These are phyloP conservation scores for Synaphobranchus kaupii DNA, from an alignment of 2,797 vertebrate species.

Conservation along the genomic window DNA sequence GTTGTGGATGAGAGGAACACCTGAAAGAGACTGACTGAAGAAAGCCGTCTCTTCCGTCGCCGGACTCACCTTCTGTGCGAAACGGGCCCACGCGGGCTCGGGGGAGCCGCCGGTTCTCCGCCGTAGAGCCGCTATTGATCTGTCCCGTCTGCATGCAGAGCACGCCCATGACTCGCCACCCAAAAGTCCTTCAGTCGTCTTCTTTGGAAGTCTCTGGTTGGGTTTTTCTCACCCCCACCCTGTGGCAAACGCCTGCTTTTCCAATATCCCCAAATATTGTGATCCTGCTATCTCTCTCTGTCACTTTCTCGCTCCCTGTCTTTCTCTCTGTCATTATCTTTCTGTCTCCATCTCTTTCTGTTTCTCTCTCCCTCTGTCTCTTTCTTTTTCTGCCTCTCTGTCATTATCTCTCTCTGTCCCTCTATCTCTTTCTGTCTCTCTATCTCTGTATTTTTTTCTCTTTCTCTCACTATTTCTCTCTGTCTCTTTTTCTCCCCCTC, in stretches of 20 bases:
- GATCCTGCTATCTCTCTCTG: neutral
- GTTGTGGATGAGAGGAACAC: neutral
- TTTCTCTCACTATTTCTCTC: neutral
- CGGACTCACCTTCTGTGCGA: neutral
- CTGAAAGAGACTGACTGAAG: neutral
- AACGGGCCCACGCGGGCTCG: neutral
- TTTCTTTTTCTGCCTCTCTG: neutral
- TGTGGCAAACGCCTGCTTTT: neutral
- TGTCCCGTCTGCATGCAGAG: neutral
- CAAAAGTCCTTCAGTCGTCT: neutral
- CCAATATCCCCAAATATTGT: neutral
- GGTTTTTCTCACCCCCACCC: neutral
- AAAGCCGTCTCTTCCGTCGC: neutral
- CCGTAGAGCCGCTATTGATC: neutral
- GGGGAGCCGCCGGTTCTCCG: neutral
- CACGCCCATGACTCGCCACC: neutral
- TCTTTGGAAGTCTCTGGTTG: neutral
- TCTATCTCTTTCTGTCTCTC: neutral
- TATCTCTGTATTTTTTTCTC: neutral
- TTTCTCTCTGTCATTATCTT: neutral
- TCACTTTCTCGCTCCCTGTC: neutral
- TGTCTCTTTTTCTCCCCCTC: too few relatives aligned
- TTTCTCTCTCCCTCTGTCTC: neutral
- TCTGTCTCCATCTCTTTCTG: neutral
- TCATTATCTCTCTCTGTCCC: neutral